phyloP scores from a whole-genome alignment of 2,888 invertebrate species.

The Drosophila mimica region DNA sequence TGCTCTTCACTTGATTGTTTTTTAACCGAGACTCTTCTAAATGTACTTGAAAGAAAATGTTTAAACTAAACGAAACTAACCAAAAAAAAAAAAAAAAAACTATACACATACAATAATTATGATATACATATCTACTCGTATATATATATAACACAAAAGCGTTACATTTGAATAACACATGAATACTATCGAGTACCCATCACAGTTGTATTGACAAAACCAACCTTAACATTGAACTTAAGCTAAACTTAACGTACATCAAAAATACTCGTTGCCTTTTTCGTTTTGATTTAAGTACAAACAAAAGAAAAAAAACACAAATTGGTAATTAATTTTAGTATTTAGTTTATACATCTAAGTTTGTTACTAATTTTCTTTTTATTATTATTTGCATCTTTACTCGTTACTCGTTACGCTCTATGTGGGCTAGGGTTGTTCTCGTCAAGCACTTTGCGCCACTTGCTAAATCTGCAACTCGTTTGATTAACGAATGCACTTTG shows the following conservation, averaged over 20 bases:
- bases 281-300: slow-evolving; percentile 47
- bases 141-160: slow-evolving; percentile 28
- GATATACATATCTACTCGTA: background rate
- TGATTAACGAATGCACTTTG: background rate
- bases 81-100: background rate
- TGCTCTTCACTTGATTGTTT: slow-evolving; percentile 29
- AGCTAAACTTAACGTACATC: slow-evolving; percentile 54
- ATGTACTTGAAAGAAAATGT: slow-evolving; percentile 66
- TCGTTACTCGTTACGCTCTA: slow-evolving; percentile 32
- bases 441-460: slow-evolving; percentile 17
- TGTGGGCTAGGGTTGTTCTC: slow-evolving; percentile 16
- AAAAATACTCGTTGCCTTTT: slow-evolving; percentile 36
- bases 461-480: background rate
- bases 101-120: slow-evolving; percentile 1
- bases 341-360: slow-evolving; percentile 57
- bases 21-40: slow-evolving; percentile 51
- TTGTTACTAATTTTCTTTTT: slow-evolving; percentile 61
- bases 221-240: slow-evolving; percentile 46
- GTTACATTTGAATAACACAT: slow-evolving; percentile 37
- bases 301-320: slow-evolving; percentile 31
- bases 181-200: slow-evolving; percentile 30
- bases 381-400: slow-evolving; percentile 19
- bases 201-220: slow-evolving; percentile 41
- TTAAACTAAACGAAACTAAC: background rate
- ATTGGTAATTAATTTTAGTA: slow-evolving; percentile 66